phyloP scores from a whole-genome alignment of 64 coral and sea anemone genomes.

The Orbicella faveolata region DNA sequence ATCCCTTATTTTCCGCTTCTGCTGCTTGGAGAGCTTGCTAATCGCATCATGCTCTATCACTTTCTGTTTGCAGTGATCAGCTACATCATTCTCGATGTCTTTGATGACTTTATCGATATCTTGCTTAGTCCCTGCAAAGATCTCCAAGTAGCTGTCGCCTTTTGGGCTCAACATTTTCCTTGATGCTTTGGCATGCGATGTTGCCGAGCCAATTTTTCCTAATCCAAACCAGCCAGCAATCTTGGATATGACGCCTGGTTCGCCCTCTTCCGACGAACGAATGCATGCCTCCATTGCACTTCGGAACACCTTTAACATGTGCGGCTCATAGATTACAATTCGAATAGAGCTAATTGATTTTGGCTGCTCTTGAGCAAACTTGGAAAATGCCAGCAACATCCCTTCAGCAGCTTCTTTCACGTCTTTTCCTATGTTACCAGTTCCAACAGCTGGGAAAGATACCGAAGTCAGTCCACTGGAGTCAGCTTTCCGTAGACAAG shows the following conservation, averaged over 20 bases:
- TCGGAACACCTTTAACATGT: not conserved
- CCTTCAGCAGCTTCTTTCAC: not conserved
- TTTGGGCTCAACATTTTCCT: not conserved
- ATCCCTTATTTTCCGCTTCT: not conserved
- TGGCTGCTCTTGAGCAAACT: conserved; percentile 18
- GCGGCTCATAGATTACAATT: not conserved
- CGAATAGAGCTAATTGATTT: not conserved
- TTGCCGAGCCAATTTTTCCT: not conserved
- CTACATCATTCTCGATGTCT: conserved; percentile 1
- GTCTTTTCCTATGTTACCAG: not conserved
- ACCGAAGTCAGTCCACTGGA: not conserved
- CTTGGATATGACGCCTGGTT: not conserved
- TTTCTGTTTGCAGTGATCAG: not conserved
- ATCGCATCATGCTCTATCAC: not conserved
- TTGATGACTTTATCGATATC: conserved; percentile 5
- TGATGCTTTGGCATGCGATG: not conserved
- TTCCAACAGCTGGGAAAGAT: conserved; percentile 13
- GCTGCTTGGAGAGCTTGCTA: not conserved
- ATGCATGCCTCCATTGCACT: conserved; percentile 3
- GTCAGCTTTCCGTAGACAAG: conserved; percentile 4
- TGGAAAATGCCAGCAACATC: not conserved
- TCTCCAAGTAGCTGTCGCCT: conserved; percentile 6
- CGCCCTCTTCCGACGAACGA: not conserved
- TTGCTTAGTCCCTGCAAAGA: not conserved
- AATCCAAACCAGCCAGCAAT: not conserved